phyloP scores from a whole-genome alignment of 2,888 invertebrate species.

The Artemia sinica region DNA sequence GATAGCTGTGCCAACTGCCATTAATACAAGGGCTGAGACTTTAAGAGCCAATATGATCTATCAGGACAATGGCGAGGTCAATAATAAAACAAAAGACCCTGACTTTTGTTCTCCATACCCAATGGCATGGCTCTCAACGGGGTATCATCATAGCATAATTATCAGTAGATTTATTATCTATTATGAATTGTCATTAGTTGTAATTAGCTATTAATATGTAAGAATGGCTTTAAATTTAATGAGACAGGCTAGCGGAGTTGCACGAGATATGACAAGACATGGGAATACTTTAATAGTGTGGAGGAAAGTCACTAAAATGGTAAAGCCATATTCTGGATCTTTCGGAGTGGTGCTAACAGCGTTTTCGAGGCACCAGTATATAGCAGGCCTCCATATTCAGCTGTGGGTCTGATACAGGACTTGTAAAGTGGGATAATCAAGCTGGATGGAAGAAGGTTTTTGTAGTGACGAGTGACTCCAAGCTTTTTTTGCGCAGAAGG shows the following conservation, averaged over 20 bases:
- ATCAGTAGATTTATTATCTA: slow-evolving; percentile 55
- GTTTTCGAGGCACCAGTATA: no score
- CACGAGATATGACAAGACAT: slow-evolving; percentile 42
- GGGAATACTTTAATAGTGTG: slow-evolving; percentile 22
- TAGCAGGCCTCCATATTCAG: no score
- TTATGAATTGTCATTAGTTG: slow-evolving; percentile 64
- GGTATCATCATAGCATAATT: slow-evolving; percentile 47
- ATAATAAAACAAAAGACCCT: slow-evolving; percentile 33
- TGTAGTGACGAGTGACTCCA: no score
- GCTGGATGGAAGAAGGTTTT: no score
- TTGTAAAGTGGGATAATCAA: no score
- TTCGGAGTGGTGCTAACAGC: no score
- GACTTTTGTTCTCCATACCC: slow-evolving; percentile 59
- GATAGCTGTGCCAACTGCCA: slow-evolving; percentile 58
- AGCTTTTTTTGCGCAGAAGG: no score
- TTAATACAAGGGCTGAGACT: slow-evolving; percentile 46
- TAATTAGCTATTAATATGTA: slow-evolving; percentile 70
- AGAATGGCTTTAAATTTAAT: slow-evolving; percentile 73
- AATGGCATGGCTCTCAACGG: slow-evolving; percentile 34
- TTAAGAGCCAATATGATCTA: slow-evolving; percentile 45
- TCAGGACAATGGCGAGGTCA: slow-evolving; percentile 37
- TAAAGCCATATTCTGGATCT: slow-evolving; percentile 30
- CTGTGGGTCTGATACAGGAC: no score
- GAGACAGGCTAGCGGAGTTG: slow-evolving; percentile 58
- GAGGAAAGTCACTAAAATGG: slow-evolving; percentile 53